Base-by-base conservation (phyloP, 2,797 vertebrate genomes). In the Anguilla anguilla region DNA sequence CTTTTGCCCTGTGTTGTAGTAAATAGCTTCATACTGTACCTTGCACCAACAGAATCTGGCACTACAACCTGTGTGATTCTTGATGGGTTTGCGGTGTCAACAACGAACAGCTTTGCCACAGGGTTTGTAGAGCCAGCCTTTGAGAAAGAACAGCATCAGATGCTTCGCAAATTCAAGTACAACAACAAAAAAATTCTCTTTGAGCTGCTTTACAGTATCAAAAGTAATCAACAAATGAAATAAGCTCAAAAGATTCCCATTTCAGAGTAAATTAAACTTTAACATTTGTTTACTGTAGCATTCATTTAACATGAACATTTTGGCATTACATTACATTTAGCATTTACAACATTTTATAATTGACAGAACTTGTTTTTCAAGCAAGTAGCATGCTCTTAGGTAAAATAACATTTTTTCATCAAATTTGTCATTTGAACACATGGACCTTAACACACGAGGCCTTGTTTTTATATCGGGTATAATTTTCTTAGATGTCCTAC, bases 91-190 rank as follows among this genome's bases (percentile, higher is more conserved):
- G 94, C 39, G 0, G 93, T 91, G 86, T 98, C 96, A 1, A 97
- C 94, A 87, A 98, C 95, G 91, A 98, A 98, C 53, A 99, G 94
- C 89, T 96, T 97, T 84, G 97, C 97, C 0, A 92, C 92, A 57
- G 98, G 97, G 93, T 98, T 99, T 86, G 96, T 96, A 87, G 97
- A 95, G 13, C 98, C 98, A 87, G 98, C 95, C 98, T 98, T 94
- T 28, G 91, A 90, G 91, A 87, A 85, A 92, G 90, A 92, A 88
- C 43, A 87, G 74, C 79, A 51, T 43, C 22, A 10, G 6, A 10
- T n/a, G 51, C 46, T 9, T 82, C 51, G 25, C 43, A 9, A 46
- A 9, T 51, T 49, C 46, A 82, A 49, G 43, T 46, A 51, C 2
- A n/a, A 82, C 43, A 79, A 79, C 7, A 79, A 43, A 79, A 22